Evolutionary conservation across 1,140 invertebrate genomes (phyloP), one percentile per base, ranked within the genome.

Genomic region (Apis florea): DNA sequence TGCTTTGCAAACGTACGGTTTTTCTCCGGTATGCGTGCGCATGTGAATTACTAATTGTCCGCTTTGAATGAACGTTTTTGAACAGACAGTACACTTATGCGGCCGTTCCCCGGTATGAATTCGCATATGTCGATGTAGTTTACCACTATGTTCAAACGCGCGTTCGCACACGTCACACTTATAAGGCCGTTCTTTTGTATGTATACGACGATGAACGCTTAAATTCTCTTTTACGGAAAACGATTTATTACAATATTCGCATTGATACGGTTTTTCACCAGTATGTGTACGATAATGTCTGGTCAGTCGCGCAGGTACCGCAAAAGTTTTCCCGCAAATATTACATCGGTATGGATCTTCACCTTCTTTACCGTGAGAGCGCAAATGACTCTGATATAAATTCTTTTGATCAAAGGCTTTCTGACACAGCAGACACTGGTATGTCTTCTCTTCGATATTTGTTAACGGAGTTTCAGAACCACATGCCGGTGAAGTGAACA

Each of bases 151-250:
- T 89, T 98, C 97, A 89, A 98, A 98, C 0, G 98, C 98, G 1
- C 98, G 95, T 5, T 96, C 96, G 92, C 98, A 99, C 40, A 98
- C 97, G 66, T 97, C 96, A 91, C 98, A 99, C 84, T 97, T 97
- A 94, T 95, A 95, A 0, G 97, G 97, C 0, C 96, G 95, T 92
- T 97, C 97, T 91, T 98, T 98, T 51, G 97, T 98, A 91, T 98
- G 98, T 73, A 98, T 98, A 59, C 97, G 95, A n/a, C 97, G 95
- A 91, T 98, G 98, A 1, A 98, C 97, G 92, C 97, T 97, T 64
- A 98, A 94, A 92, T 98, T 98, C 91, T 98, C 97, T 91, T 98
- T 98, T 3, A 98, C 97, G 84, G 97, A 98, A 90, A 98, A 98
- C 83, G 97, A 96, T 91, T 98, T 98, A 90, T 96, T 96, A 93